Evolutionary conservation across 2,888 invertebrate species (phyloP), one percentile per base, ranked within the genome.

Genomic region (Anagyrus pseudococci): DNA sequence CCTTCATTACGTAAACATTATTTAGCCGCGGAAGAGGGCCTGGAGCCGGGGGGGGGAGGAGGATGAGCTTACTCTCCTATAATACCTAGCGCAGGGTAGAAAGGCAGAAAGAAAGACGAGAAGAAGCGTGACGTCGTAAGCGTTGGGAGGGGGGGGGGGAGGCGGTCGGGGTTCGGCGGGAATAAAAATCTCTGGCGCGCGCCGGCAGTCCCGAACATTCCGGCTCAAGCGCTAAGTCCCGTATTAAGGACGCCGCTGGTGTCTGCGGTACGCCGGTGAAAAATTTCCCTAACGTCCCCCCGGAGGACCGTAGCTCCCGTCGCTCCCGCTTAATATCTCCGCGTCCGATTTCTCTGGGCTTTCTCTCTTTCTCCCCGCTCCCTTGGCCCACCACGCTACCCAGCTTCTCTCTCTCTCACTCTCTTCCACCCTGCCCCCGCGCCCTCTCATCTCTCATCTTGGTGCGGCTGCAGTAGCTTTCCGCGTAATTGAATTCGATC

Each of bases 401-500:
- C 33, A 13, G 22, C 23, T 22, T 4, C 41, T 19, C 33, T 37
- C 29, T 2, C 4, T n/a, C 1, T 50, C 37, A 7, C 43, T 41
- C 48, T 41, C 17, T 23, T 40, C 25, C 47, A 13, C 25, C 33
- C 25, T 44, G 20, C n/a, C 13, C 22, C 40, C 43, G 40, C 47
- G 7, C 48, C 49, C 50, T 62, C 44, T 49, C 57, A 50, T 52
- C 33, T 58, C 33, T 50, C 52, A 62, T 62, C 57, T 57, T 52
- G 8, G 49, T 19, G 20, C 37, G 22, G 43, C 43, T 17, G 58
- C 47, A 8, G 20, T 26, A 25, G 53, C 47, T 48, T 49, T 49
- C 43, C 43, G 15, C 20, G 43, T 57, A 57, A 62, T 62, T 62
- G 62, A 62, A 62, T 62, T 62, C 62, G 57, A 62, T 52, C 53